Conservation (phyloP, 2,797 vertebrate species). For the Micrastur ruficollis region DNA sequence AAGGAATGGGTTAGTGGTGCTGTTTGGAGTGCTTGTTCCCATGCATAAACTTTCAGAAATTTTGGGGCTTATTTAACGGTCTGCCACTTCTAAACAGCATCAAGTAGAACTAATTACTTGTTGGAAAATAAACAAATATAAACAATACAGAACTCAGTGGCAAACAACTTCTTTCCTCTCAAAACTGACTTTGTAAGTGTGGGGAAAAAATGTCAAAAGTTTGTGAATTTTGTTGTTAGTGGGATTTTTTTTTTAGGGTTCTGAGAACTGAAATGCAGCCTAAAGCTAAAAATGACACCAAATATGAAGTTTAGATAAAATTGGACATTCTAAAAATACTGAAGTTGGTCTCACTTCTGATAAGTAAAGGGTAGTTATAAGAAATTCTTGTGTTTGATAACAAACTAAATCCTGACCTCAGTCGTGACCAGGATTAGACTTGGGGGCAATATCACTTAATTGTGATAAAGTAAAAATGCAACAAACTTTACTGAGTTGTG, state of each 20-base stretch:
- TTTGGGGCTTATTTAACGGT: not conserved
- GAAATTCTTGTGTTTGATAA: not conserved
- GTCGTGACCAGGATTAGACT: not conserved
- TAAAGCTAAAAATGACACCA: not conserved
- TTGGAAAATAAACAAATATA: no score
- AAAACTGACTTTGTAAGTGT: not conserved
- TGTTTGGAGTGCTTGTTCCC: not conserved
- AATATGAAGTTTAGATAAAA: conserved; percentile 19
- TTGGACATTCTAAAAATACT: conserved; percentile 1
- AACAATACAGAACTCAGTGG: not conserved
- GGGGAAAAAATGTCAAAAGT: not conserved
- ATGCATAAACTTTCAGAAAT: not conserved
- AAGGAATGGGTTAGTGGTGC: not conserved
- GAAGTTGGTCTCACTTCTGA: not conserved
- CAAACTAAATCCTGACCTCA: not conserved
- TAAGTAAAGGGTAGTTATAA: not conserved
- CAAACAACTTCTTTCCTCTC: not conserved
- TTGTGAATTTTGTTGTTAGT: not conserved
- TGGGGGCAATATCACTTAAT: not conserved
- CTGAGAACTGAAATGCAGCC: not conserved
- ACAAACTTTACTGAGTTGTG: not conserved
- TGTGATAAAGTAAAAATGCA: not conserved
- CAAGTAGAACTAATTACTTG: conserved; percentile 27
- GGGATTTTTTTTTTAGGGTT: not conserved
- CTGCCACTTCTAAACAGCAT: not conserved